Evolutionary conservation across 2,113 vertebrate genomes (phyloP).

Genomic region (Sterrhoptilus dennistouni): DNA sequence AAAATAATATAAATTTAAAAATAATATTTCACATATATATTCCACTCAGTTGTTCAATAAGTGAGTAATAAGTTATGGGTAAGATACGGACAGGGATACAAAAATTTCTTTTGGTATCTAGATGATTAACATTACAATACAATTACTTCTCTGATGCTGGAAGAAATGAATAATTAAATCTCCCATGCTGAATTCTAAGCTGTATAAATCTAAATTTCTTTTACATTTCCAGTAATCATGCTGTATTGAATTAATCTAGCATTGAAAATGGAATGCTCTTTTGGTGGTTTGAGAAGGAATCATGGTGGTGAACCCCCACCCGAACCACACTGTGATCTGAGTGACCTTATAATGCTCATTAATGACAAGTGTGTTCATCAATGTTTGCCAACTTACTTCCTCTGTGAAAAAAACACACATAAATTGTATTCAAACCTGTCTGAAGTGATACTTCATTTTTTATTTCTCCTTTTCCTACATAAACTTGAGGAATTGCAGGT

Average conservation of each 20-base stretch:
- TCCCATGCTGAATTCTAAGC: neutral
- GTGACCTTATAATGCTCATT: neutral
- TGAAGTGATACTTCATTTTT: neutral
- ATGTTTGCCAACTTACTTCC: neutral
- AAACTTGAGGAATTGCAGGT: neutral
- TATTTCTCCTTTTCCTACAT: neutral
- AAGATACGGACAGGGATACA: neutral
- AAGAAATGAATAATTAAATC: neutral
- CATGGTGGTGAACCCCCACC: neutral
- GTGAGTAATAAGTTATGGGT: neutral
- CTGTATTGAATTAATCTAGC: neutral
- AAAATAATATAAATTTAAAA: neutral
- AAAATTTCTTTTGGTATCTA: neutral
- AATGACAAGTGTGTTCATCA: neutral
- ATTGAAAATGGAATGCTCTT: neutral
- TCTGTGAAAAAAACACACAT: neutral
- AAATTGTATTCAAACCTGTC: neutral
- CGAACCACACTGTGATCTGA: neutral
- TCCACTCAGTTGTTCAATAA: constrained; percentile 9
- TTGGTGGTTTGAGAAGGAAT: neutral
- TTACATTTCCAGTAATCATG: neutral
- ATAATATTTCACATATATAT: constrained; percentile 21
- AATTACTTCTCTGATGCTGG: neutral
- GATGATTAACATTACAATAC: neutral
- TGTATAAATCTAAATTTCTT: neutral